A percentile compares a stretch with the other conserved stretches of the same genome.
phyloP scores from a whole-genome alignment of 2,113 vertebrate genomes.

The Rousettus leschenaultii region DNA sequence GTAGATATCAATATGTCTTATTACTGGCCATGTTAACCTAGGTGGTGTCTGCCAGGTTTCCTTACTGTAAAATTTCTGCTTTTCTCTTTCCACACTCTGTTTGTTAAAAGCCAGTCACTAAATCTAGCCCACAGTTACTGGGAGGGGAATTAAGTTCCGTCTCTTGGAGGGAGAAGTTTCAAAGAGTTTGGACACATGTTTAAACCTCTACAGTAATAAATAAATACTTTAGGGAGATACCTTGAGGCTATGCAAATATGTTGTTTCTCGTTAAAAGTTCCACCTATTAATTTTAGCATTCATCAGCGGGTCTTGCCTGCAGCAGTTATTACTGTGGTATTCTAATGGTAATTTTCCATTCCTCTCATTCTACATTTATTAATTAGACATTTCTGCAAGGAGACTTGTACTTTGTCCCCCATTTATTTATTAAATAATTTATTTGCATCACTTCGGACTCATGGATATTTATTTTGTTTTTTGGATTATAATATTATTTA shows the following conservation, averaged over 20 bases:
- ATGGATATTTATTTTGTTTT: neutral
- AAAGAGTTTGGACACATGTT: neutral
- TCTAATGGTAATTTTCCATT: neutral
- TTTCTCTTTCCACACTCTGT: neutral
- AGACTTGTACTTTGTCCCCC: neutral
- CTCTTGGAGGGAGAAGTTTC: neutral
- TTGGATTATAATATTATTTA: neutral
- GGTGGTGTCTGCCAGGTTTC: neutral
- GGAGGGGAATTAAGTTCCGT: neutral
- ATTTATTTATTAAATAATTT: constrained; percentile 3
- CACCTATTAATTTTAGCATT: neutral
- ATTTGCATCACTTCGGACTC: neutral
- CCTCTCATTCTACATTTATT: neutral
- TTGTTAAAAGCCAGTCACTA: neutral
- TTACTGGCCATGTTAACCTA: neutral
- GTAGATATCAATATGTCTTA: neutral
- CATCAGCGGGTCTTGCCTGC: neutral
- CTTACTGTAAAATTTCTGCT: neutral
- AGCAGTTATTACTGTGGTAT: neutral
- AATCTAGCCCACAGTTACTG: neutral
- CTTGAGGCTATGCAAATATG: neutral
- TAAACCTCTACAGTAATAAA: neutral
- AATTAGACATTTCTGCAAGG: neutral
- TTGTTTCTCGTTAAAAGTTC: neutral
- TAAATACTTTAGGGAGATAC: neutral